These are phyloP conservation scores for Poecilia latipinna DNA, from an alignment of 2,113 vertebrate genomes.

Conservation along the genomic window DNA sequence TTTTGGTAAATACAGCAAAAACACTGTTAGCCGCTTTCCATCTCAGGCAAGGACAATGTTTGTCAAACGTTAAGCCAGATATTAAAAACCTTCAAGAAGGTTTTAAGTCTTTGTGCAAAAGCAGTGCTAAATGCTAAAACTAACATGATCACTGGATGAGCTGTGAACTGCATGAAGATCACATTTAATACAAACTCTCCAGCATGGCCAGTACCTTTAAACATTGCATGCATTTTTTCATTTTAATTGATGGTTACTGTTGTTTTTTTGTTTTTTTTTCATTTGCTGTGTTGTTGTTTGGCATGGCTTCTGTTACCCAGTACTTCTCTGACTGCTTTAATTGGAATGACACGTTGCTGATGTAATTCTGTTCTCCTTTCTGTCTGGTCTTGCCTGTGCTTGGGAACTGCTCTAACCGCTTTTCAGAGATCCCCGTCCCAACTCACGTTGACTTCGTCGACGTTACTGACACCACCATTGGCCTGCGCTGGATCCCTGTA, in stretches of 20 bases:
- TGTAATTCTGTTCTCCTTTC: conserved; percentile 42
- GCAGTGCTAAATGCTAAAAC: background rate
- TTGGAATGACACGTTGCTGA: conserved; percentile 20
- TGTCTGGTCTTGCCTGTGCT: conserved; percentile 69
- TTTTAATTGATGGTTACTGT: background rate
- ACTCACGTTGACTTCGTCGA: conserved; percentile 94
- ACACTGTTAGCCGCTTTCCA: background rate
- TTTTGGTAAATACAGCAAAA: too few species aligned
- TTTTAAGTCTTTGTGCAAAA: background rate
- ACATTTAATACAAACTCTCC: background rate
- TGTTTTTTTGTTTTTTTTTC: background rate
- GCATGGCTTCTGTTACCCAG: conserved; percentile 50
- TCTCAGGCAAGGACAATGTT: background rate
- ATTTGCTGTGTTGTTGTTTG: conserved; percentile 16
- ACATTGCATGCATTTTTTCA: conserved; percentile 13
- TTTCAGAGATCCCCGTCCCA: conserved; percentile 90
- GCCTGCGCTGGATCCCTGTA: conserved; percentile 93
- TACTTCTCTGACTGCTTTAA: conserved; percentile 37
- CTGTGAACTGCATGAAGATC: conserved; percentile 48
- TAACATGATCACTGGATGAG: conserved; percentile 48
- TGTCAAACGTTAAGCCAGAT: background rate
- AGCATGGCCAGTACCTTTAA: conserved; percentile 31
- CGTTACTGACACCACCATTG: conserved; percentile 96
- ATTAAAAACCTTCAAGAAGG: background rate
- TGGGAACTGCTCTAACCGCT: conserved; percentile 77